Evolutionary conservation across 92 coral and sea anemone species (phyloP).

Genomic region (Bergia puertoricense): DNA sequence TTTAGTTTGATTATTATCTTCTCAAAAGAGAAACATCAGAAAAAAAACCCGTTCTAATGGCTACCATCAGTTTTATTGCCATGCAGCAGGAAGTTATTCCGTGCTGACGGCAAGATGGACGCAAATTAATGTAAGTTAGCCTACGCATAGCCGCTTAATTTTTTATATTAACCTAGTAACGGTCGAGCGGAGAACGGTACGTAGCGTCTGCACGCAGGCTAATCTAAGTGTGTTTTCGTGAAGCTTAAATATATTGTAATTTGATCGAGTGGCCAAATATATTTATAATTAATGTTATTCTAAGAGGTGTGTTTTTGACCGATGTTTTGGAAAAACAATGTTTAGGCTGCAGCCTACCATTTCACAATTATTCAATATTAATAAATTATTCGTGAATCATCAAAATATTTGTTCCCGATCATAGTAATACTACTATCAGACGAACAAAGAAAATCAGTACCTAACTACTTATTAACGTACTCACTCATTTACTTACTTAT

Average conservation of each 20-base stretch:
- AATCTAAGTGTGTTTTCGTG: background rate
- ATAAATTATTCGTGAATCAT: too few relatives aligned
- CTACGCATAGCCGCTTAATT: too few relatives aligned
- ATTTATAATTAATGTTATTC: background rate
- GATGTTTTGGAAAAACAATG: background rate
- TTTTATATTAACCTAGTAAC: too few relatives aligned
- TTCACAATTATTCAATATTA: background rate
- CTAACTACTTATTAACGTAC: too few relatives aligned
- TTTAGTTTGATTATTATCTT: background rate
- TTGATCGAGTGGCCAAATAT: background rate
- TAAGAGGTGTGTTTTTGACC: background rate
- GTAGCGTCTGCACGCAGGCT: too few relatives aligned
- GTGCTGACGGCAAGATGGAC: background rate
- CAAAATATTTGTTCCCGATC: too few relatives aligned
- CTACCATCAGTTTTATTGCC: background rate
- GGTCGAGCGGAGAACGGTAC: too few relatives aligned
- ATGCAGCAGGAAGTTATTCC: background rate
- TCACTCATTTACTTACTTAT: too few relatives aligned
- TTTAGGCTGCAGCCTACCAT: background rate
- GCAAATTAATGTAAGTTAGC: background rate
- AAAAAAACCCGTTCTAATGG: background rate
- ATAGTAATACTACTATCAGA: too few relatives aligned
- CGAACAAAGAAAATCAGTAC: too few relatives aligned
- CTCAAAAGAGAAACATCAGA: background rate
- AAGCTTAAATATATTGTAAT: background rate